Base-by-base conservation (phyloP, 2,888 invertebrate genomes). In the Liopterus haemorrhoidalis region DNA sequence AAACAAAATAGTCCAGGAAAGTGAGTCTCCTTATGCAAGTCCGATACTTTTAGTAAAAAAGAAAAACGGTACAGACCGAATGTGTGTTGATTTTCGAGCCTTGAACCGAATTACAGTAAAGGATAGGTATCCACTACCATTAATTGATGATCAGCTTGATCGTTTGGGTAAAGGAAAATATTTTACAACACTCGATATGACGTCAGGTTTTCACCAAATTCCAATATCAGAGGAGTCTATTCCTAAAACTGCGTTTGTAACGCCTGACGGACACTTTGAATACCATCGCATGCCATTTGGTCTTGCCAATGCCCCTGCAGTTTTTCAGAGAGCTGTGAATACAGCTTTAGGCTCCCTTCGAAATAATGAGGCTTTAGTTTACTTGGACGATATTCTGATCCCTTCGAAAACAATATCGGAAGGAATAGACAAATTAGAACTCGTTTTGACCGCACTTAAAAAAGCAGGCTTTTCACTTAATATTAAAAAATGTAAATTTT, bases 31-130 rank as follows among this genome's bases (percentile, higher is more conserved):
- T n/a, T n/a, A n/a, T n/a, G n/a, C n/a, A n/a, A n/a, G n/a, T n/a
- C 51, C 48, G 5, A 24, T 44, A 3, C 6, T 50, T 5, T 11
- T 54, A 3, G 55, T 57, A 0, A 35, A 35, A 5, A 57, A 57
- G 31, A 53, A 51, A 15, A 45, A 48, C 6, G 54, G 53, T 2
- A 35, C 41, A 4, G 3, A 49, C 5, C 25, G 54, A 8, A 9
- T 57, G n/a, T 54, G 53, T 18, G 43, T 57, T 1, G 57, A 56
- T 40, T 62, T 43, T 15, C 30, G 59, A 5, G 30, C 20, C 8
- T 38, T 64, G 2, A 64, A 63, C 40, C 19, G 30, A 1, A 47
- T 50, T 3, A 62, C 59, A 1, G 45, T 52, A 1, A 54, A 55
- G 1, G 59, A 60, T 40, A 14, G 54, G 3, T 59, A 56, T 35